These are phyloP conservation scores for Tinamus major DNA, from an alignment of 2,797 vertebrate genomes.

Conservation along the genomic window DNA sequence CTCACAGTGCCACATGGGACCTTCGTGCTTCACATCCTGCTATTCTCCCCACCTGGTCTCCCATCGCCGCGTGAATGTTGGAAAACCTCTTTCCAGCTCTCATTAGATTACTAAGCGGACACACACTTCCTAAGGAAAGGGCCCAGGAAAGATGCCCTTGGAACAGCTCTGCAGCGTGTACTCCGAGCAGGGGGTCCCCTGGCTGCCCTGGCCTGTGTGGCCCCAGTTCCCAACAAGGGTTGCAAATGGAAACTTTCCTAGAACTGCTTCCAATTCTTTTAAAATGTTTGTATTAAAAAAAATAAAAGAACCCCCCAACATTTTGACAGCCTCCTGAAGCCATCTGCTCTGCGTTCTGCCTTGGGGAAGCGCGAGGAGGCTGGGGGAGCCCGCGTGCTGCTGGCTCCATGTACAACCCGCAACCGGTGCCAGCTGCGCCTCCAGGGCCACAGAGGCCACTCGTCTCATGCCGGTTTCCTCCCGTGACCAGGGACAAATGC, in stretches of 20 bases:
- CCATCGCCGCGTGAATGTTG: accelerated
- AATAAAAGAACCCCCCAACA: neutral
- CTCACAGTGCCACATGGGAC: no score
- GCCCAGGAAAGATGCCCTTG: neutral
- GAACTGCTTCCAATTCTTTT: neutral
- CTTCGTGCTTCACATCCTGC: no score
- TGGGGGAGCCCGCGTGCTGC: neutral
- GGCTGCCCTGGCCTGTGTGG: no score
- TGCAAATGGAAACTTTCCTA: neutral
- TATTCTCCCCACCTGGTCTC: no score
- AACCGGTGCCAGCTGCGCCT: neutral
- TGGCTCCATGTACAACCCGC: neutral
- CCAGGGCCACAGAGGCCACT: neutral
- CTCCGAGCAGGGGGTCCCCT: neutral
- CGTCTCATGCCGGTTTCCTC: neutral
- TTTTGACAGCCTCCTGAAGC: neutral
- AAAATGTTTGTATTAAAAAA: neutral
- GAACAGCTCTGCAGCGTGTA: neutral
- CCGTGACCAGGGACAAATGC: neutral
- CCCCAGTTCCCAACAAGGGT: no score
- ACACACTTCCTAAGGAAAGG: neutral
- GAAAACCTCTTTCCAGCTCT: neutral
- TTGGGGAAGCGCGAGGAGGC: neutral
- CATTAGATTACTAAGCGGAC: neutral
- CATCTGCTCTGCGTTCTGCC: neutral